Base-by-base conservation (phyloP, 64 coral and sea anemone genomes). In the Pocillopora verrucosa region DNA sequence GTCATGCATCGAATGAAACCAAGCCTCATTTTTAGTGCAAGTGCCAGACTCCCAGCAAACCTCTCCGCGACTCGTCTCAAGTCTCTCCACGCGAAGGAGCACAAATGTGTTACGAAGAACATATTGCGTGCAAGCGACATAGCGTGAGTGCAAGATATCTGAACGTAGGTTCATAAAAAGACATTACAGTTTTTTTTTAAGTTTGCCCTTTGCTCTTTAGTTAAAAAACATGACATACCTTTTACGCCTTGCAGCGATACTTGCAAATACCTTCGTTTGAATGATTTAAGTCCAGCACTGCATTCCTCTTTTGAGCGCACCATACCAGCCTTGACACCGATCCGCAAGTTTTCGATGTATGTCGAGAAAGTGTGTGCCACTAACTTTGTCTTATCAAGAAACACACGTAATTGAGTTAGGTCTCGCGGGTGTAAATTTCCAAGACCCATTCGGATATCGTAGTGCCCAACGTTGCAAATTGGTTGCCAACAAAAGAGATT, bases 401-500 rank as follows among this genome's bases (percentile, higher is more conserved):
- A 9, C 13, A 91, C 13, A 10, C 11, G 34, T 24, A 93, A 17
- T 34, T 93, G 77, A 0, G 73, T 80, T 36, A 88, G 22, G 56
- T 65, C 25, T 1, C 76, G 38, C 4, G 87, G 78, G 22, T 60
- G 69, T 5, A 83, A 61, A 67, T 76, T 22, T 19, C 11, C 34
- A 1, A 94, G 30, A 58, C 60, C 61, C 30, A 76, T 34, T 22
- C 65, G 19, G 15, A 94, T 89, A 24, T 89, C 64, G 0, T 13
- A 36, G 17, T 25, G 56, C 0, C 35, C 1, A 7, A 89, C 22
- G 17, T 45, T 6, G 51, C 92, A 93, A 13, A 94, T 83, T 7
- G 92, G 87, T 16, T 94, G 86, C 92, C 77, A 65, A 58, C 92
- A 93, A 41, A 94, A 98, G 2, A 92, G 25, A 74, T 98, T 94